Base-by-base conservation (phyloP, 2,113 vertebrate species). In the Dasyurus viverrinus region DNA sequence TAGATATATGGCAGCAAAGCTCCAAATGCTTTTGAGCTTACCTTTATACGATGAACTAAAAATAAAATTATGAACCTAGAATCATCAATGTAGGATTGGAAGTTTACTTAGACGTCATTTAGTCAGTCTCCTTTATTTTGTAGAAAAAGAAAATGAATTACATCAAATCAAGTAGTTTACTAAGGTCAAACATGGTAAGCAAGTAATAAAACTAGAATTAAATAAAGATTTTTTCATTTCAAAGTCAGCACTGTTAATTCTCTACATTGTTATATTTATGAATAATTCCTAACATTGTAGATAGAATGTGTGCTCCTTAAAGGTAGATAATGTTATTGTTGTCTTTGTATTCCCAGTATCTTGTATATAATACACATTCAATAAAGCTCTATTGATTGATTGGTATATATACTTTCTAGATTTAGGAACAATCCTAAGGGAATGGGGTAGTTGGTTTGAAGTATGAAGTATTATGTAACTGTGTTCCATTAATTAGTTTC, bases 401-500 rank as follows among this genome's bases (percentile, higher is more conserved):
- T 94, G 60, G 93, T 92, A 42, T 95, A 95, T n/a, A 57, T 42
- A 84, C 30, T 23, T 53, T 97, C 11, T 91, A 25, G 90, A 14
- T 95, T 27, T 92, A 52, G 76, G 89, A 98, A 19, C 30, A 93
- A 16, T 95, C 94, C 47, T 52, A 95, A 96, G 94, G 47, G 94
- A 96, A 97, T 76, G 95, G 91, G 91, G 93, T 94, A 93, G 89
- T 9, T 60, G 12, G 14, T 94, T 54, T 26, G 91, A 96, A 96
- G 93, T 91, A 89, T 19, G 91, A 96, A 96, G 92, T 92, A 91
- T 19, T 94, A 94, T 94, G 92, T 96, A 91, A 91, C 92, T 93
- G 91, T 94, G 90, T 54, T 92, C 89, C 52, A 8, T 30, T 97
- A 57, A 95, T 95, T 97, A 97, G 95, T 96, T 97, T 47, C 94